Evolutionary conservation across 2,888 invertebrate genomes (phyloP), one percentile per base, ranked within the genome.

Genomic region (Rosalia funebris): DNA sequence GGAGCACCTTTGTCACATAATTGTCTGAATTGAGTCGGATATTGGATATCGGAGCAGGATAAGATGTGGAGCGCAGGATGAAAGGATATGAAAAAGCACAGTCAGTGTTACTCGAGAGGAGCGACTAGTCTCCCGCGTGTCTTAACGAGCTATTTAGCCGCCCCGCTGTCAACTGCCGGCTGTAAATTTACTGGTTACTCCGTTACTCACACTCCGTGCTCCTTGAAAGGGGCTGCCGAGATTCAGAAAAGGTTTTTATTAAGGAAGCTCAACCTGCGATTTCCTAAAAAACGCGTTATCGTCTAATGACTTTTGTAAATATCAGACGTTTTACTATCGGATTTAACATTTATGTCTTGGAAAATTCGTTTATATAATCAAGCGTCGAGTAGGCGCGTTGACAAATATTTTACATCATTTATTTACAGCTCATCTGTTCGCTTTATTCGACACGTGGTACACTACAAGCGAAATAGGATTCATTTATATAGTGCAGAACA

Each of bases 131-230:
- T 55, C 62, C 66, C 55, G 73, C 70, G 68, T 71, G 70, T 71
- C 71, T 73, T 74, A 74, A 75, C 75, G 75, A 75, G 74, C 72
- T 74, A 75, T 72, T 75, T 75, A 74, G 71, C 71, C 72, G 69
- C 69, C 70, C 73, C 65, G 68, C 71, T 69, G 72, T 71, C 73
- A 70, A 70, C 68, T 66, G 69, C 64, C 65, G 66, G 67, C 72
- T 69, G 69, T 72, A 73, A 75, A 75, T 75, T 72, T 70, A 69
- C 68, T 68, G 72, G 71, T 68, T 71, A 72, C 54, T 59, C 47
- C 36, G 46, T 48, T 14, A 32, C 53, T 42, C 53, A 7, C 32
- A 31, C 50, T 20, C 53, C 16, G 32, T 20, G 11, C 53, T 31
- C 31, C 17, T 11, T 5, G 41, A 2, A 39, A 50, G 42, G 37